Base-by-base conservation (phyloP, 2,797 vertebrate genomes). In the Lycodopsis pacificus region DNA sequence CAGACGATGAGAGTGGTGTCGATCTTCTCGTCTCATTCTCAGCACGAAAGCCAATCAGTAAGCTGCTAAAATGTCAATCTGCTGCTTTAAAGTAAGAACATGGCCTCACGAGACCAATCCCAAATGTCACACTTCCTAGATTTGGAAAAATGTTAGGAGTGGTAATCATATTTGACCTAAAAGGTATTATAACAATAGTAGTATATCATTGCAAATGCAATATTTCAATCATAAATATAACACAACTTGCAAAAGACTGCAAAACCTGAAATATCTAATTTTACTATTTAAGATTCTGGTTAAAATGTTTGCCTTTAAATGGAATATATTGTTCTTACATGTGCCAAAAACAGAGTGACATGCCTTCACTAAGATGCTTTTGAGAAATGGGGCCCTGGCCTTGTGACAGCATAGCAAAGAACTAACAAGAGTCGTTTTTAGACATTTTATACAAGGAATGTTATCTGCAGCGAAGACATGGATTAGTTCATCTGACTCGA, bases 321-420 rank as follows among this genome's bases (percentile, higher is more conserved):
- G 15, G 59, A 79, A 64, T 44, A 49, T 49, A 59, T 38, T 83
- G 76, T 80, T 30, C 48, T 77, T 63, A 22, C 5, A 59, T 69
- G 69, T 82, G 82, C 69, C 14, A 38, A 76, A 78, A 76, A 73
- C 51, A 53, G 27, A 54, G 22, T 3, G 53, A 27, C 5, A 79
- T 79, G 71, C 56, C 64, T 77, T 86, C 73, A 79, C 77, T 65
- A 61, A 83, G 79, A 79, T 79, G 73, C 81, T 88, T 91, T 86
- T 72, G 80, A 87, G 82, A 90, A 88, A 83, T 27, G 46, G 79
- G 83, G 82, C 77, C 76, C 79, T 72, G 86, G 75, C 76, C 83
- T 67, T 73, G 34, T 77, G 62, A 84, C 80, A 76, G 53, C 68
- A 62, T 73, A 84, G 25, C 32, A 68, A 70, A 77, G 30, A 40